Percentiles rank a stretch among this genome's conserved stretches.
Conservation (phyloP, 2,113 vertebrate species). For the Poeciliopsis prolifica region DNA sequence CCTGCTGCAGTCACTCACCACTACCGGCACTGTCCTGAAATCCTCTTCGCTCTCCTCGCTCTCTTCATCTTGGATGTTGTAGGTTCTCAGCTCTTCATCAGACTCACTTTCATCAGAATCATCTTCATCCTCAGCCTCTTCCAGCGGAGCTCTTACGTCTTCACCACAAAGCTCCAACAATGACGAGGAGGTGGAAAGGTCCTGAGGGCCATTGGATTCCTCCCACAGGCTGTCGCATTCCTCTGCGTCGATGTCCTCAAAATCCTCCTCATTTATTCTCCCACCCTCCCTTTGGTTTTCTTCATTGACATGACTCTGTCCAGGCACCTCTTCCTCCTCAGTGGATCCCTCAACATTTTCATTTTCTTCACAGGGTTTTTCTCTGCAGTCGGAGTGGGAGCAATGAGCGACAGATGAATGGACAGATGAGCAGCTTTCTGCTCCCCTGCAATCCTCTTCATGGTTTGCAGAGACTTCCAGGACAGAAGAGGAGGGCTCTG, state of each 20-base stretch:
- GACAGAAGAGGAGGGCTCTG: slow-evolving; percentile 65
- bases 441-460: slow-evolving; percentile 50
- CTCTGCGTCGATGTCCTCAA: slow-evolving; percentile 84
- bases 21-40: slow-evolving; percentile 82
- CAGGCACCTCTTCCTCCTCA: slow-evolving; percentile 70
- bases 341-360: slow-evolving; percentile 60
- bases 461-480: slow-evolving; percentile 65
- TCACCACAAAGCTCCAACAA: slow-evolving; percentile 73
- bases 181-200: slow-evolving; percentile 70
- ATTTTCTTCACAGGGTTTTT: slow-evolving; percentile 58
- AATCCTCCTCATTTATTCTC: slow-evolving; percentile 77
- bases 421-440: slow-evolving; percentile 62
- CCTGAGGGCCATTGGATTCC: slow-evolving; percentile 48
- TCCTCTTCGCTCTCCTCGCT: slow-evolving; percentile 96
- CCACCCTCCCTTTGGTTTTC: slow-evolving; percentile 78
- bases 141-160: slow-evolving; percentile 74
- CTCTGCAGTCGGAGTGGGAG: slow-evolving; percentile 56
- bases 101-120: slow-evolving; percentile 95
- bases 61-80: slow-evolving; percentile 88
- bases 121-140: slow-evolving; percentile 86
- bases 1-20: slow-evolving; percentile 90
- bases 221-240: slow-evolving; percentile 84
- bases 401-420: slow-evolving; percentile 66
- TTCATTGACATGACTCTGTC: slow-evolving; percentile 79
- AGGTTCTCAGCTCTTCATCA: slow-evolving; percentile 92